phyloP scores from a whole-genome alignment of 2,797 vertebrate species.

The Peromyscus nudipes region DNA sequence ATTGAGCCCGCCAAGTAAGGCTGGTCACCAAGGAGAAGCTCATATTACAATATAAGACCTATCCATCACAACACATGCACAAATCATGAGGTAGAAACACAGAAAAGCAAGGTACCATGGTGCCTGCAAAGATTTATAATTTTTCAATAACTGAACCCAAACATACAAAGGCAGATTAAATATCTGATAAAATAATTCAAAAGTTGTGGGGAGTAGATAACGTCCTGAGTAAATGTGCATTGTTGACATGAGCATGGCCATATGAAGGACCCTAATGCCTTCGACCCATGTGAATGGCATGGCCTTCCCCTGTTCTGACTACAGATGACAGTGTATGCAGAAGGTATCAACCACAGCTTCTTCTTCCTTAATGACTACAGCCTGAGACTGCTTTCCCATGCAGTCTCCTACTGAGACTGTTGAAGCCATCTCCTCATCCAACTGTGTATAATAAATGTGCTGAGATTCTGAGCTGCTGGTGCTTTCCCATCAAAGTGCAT shows the following conservation, averaged over 20 bases:
- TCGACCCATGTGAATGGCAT: not conserved
- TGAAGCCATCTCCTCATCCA: not conserved
- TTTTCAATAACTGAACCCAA: not conserved
- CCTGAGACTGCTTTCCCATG: not conserved
- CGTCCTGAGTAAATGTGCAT: too few species aligned
- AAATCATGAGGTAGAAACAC: too few species aligned
- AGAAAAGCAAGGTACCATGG: not conserved
- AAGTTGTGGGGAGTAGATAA: not conserved
- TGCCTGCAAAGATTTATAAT: too few species aligned
- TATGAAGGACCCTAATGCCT: not conserved
- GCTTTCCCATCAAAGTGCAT: not conserved
- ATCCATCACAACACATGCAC: not conserved
- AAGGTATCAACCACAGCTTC: not conserved
- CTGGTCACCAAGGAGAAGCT: not conserved
- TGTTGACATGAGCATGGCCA: too few species aligned
- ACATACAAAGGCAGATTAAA: not conserved
- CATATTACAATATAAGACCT: not conserved
- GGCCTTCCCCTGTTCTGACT: not conserved
- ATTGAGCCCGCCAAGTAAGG: not conserved
- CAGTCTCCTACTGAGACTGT: not conserved
- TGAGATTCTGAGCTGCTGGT: not conserved
- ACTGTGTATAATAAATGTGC: not conserved
- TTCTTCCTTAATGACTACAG: not conserved
- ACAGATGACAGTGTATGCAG: not conserved
- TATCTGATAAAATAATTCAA: not conserved